phyloP scores from a whole-genome alignment of 2,888 invertebrate species.

The Eubasilissa splendida region DNA sequence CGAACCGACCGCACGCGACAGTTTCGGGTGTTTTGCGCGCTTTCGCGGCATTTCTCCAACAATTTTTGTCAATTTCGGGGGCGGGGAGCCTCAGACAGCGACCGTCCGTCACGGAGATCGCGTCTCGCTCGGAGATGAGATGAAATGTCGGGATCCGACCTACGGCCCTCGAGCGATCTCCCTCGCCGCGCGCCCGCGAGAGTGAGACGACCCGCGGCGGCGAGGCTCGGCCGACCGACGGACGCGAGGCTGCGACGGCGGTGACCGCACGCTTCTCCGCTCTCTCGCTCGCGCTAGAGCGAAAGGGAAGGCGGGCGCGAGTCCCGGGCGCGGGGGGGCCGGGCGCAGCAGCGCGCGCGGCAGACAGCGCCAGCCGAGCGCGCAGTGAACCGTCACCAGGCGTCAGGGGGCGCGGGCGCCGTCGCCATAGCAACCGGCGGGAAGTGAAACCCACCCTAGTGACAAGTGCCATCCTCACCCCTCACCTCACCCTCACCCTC shows the following conservation, averaged over 20 bases:
- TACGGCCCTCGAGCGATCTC: slow-evolving; percentile 46
- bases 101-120: slow-evolving; percentile 33
- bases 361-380: slow-evolving; percentile 66
- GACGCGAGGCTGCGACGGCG: slow-evolving; percentile 57
- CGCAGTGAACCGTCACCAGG: slow-evolving; percentile 59
- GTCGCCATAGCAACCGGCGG: slow-evolving; percentile 55
- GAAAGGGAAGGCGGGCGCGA: slow-evolving; percentile 55
- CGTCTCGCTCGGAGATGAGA: slow-evolving; percentile 42
- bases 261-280: slow-evolving; percentile 53
- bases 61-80: slow-evolving; percentile 39
- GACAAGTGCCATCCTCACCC: slow-evolving; percentile 38
- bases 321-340: slow-evolving; percentile 54
- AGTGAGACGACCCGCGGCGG: slow-evolving; percentile 51
- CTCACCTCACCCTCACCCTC: background rate
- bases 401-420: slow-evolving; percentile 59
- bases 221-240: slow-evolving; percentile 52
- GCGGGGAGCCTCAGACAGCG: slow-evolving; percentile 41
- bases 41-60: slow-evolving; percentile 17
- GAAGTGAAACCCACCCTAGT: slow-evolving; percentile 45
- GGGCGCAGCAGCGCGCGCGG: slow-evolving; percentile 62
- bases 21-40: slow-evolving; percentile 39
- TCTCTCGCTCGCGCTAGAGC: slow-evolving; percentile 53
- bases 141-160: slow-evolving; percentile 33
- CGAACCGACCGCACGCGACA: slow-evolving; percentile 39
- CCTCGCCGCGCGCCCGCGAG: slow-evolving; percentile 51